Evolutionary conservation across 1,140 invertebrate genomes (phyloP), one percentile per base, ranked within the genome.

Genomic region (Cyrtorhinus lividipennis): DNA sequence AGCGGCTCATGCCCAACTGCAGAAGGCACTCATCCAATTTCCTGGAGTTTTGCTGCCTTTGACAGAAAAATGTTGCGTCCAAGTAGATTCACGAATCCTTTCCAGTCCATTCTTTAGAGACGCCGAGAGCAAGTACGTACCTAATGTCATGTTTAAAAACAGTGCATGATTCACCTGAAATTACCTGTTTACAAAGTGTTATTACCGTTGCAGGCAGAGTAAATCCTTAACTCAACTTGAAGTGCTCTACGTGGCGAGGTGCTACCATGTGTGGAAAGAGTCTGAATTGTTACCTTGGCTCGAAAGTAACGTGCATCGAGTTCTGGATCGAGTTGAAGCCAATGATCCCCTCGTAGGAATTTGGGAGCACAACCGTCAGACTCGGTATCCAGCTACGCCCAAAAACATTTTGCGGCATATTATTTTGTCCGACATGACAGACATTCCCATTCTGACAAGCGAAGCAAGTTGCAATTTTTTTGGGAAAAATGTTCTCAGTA

Each of bases 21-120:
- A 90, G 72, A 80, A 86, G 63, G 86, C 90, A 15, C 74, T 96
- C 5, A 75, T 91, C 1, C 87, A 87, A 82, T 95, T 92, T 74
- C 92, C 92, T 1, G 81, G 81, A 2, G 78, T 92, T 5, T 70
- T 95, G 2, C 70, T 81, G 18, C 80, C 81, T 0, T 73, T 93
- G 13, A 68, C 92, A 25, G 86, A 92, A 46, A 88, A 89, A 73
- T 88, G 88, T 74, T 80, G 78, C 23, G 78, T 92, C 25, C 80
- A 84, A 68, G 77, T 83, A 5, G 87, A 91, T 71, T 73, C 76
- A 25, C 74, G 78, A 67, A 83, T 89, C 24, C 68, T 73, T 27
- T 73, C 69, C 65, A 82, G 83, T 69, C 38, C 62, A 2, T 71
- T 68, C 63, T 71, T 71, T 2, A 56, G 62, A 0, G 62, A 64